Base-by-base conservation (phyloP, 1,140 invertebrate genomes). In the Chrysoperla carnea region DNA sequence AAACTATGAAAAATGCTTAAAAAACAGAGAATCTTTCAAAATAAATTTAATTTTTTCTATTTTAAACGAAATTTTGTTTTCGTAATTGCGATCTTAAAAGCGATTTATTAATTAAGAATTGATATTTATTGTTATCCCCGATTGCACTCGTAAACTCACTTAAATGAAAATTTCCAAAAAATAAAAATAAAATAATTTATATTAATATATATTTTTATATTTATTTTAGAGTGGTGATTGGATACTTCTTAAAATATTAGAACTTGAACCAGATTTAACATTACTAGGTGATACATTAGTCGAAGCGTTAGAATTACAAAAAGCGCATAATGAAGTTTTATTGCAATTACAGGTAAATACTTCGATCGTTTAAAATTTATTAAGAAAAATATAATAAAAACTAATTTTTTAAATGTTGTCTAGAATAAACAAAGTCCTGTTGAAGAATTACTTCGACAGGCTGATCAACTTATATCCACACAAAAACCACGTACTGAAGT, bases 341-440 rank as follows among this genome's bases (percentile, higher is more conserved):
- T 64, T 72, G 40, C 82, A 89, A 64, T 67, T 93, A 50, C 80
- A 86, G 72, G 86, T 89, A 62, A 61, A 33, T 2, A 33, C 4
- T 4, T 33, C n/a, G 6, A 11, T 4, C 2, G 6, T 11, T 4
- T 2, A 11, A 33, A 33, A 11, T 33, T 33, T 2, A 4, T 33
- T 33, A 33, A 11, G 2, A 6, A 9, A 33, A 11, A 33, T 33
- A 11, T 2, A 12, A 12, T 33, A n/a, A n/a, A n/a, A n/a, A n/a
- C n/a, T n/a, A 6, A 33, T 33, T 33, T 33, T 33, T 33, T 4
- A 33, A 33, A 4, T 8, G 2, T 12, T 8, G 8, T 45, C 31
- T 57, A 92, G 84, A 80, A 73, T 51, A 88, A 93, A 64, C 85
- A 92, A 59, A 84, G 81, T 56, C 87, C 90, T 38, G 86, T 93